Percentiles rank a stretch among this genome's conserved stretches.
phyloP scores from a whole-genome alignment of 2,113 vertebrate species.

The Merops nubicus region DNA sequence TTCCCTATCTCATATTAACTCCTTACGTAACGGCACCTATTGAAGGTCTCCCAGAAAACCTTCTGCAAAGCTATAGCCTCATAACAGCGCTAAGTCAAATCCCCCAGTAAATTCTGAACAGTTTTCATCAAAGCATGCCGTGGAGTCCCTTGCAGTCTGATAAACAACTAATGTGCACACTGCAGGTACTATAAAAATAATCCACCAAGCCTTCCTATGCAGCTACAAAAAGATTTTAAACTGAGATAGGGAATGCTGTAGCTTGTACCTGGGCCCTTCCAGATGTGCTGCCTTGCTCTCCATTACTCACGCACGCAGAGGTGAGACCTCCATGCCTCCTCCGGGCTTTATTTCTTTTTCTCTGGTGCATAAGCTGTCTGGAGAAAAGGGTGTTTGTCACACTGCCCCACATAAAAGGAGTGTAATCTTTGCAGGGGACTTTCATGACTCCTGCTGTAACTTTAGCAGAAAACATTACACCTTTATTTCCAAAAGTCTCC shows the following conservation, averaged over 20 bases:
- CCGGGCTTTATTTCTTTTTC: not conserved
- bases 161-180: not conserved
- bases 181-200: conserved; percentile 1
- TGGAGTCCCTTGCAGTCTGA: not conserved
- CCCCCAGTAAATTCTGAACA: not conserved
- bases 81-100: not conserved
- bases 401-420: not conserved
- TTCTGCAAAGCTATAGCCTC: not conserved
- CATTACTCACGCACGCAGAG: fast-evolving
- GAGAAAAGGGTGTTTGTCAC: not conserved
- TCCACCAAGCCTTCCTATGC: not conserved
- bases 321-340: not conserved
- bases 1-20: not conserved
- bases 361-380: not conserved
- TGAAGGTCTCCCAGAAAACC: not conserved
- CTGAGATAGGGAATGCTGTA: not conserved
- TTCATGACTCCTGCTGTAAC: not conserved
- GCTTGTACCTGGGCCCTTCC: not conserved
- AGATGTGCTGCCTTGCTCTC: not conserved
- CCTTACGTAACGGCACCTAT: not conserved
- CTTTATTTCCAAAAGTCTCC: not conserved
- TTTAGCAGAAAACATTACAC: not conserved
- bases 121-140: not conserved
- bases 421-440: not conserved
- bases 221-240: conserved; percentile 24